phyloP scores from a whole-genome alignment of 1,140 invertebrate species.

The Matsumurasca onukii region DNA sequence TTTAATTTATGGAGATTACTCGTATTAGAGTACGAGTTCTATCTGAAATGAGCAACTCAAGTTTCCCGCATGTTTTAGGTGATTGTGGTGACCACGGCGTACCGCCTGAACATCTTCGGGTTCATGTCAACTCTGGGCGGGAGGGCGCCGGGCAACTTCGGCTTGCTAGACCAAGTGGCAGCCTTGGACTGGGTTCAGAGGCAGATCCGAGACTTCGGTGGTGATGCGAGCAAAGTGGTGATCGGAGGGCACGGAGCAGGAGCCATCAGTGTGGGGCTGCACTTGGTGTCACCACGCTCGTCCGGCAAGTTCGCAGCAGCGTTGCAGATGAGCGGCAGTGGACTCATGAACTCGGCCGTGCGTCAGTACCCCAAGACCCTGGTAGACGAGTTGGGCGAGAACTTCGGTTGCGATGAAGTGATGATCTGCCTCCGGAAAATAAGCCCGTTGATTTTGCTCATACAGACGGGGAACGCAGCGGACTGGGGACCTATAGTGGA shows the following conservation, averaged over 20 bases:
- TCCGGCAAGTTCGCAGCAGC: conserved; percentile 62
- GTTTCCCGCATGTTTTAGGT: conserved; percentile 53
- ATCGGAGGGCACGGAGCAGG: conserved; percentile 86
- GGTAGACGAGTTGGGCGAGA: conserved; percentile 56
- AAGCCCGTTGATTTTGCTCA: conserved; percentile 56
- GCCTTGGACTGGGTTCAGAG: conserved; percentile 83
- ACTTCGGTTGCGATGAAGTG: conserved; percentile 64
- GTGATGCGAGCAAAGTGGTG: conserved; percentile 78
- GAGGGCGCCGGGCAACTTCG: conserved; percentile 87
- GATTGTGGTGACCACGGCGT: conserved; percentile 75
- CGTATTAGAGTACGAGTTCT: too few species aligned
- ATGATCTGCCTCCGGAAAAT: conserved; percentile 67
- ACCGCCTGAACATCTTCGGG: conserved; percentile 82
- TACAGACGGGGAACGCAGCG: conserved; percentile 59
- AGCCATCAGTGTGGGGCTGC: conserved; percentile 70
- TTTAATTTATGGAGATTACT: too few species aligned
- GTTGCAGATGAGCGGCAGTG: conserved; percentile 73
- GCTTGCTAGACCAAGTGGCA: conserved; percentile 87
- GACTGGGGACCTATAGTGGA: conserved; percentile 75
- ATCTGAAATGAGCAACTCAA: too few species aligned
- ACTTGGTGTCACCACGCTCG: conserved; percentile 63
- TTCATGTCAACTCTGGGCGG: conserved; percentile 83
- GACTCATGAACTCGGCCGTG: conserved; percentile 57
- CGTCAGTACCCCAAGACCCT: conserved; percentile 56
- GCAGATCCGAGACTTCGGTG: conserved; percentile 85